phyloP scores from a whole-genome alignment of 2,113 vertebrate genomes.

The Pycnonotus jocosus region DNA sequence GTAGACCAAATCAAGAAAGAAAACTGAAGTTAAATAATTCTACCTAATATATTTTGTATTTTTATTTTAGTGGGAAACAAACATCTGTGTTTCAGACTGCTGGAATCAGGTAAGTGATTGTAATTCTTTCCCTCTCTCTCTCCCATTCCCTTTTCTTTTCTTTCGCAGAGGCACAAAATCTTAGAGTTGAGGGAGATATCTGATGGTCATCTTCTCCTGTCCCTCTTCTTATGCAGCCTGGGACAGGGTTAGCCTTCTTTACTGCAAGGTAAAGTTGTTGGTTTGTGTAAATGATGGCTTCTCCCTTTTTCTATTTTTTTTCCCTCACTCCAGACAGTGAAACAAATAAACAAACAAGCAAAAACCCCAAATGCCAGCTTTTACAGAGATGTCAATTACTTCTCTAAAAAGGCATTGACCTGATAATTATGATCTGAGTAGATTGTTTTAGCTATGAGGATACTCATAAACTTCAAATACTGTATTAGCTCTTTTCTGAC shows the following conservation, averaged over 20 bases:
- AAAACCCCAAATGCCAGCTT: accelerated
- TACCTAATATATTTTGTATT: not conserved
- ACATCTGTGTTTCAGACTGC: not conserved
- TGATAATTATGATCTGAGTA: not conserved
- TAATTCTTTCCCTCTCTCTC: no score
- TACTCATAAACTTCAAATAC: not conserved
- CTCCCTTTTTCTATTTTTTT: not conserved
- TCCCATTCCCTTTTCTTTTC: accelerated
- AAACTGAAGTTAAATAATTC: not conserved
- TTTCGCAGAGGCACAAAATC: not conserved
- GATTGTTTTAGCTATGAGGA: not conserved
- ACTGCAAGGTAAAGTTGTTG: not conserved
- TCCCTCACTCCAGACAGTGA: not conserved
- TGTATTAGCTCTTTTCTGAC: not conserved
- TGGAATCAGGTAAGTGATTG: not conserved
- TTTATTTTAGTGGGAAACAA: not conserved
- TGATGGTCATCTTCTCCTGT: not conserved
- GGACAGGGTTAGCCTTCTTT: not conserved
- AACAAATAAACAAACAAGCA: not conserved
- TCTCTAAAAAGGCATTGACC: not conserved
- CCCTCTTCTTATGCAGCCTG: not conserved
- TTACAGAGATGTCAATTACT: not conserved
- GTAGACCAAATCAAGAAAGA: not conserved
- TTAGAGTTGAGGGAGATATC: not conserved
- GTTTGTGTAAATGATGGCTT: not conserved